Evolutionary conservation across 2,797 vertebrate genomes (phyloP).

Genomic region (Ibycter americanus): DNA sequence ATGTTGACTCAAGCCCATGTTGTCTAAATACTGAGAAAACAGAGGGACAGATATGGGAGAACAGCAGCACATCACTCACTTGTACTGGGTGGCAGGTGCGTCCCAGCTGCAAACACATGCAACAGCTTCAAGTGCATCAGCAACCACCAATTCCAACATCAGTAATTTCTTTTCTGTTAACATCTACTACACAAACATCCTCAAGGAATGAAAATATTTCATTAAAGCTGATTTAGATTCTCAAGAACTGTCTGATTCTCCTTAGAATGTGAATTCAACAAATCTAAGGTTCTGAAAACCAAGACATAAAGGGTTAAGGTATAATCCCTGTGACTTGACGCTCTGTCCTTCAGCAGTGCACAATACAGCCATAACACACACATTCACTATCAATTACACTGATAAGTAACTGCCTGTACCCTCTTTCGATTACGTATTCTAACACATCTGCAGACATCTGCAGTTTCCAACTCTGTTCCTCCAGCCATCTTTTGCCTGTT

Average conservation of each 20-base stretch:
- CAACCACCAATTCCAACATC: not conserved
- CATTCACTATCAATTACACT: not conserved
- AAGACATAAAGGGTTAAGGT: not conserved
- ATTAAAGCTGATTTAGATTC: not conserved
- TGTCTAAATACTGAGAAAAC: not conserved
- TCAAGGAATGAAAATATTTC: not conserved
- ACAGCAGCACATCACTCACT: not conserved
- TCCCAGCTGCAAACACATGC: not conserved
- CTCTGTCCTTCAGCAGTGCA: not conserved
- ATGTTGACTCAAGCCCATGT: fast-evolving
- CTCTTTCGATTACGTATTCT: not conserved
- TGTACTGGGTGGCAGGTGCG: not conserved
- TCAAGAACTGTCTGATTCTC: not conserved
- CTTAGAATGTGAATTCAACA: not conserved
- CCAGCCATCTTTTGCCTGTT: not conserved
- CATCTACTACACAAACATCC: not conserved
- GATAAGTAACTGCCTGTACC: not conserved
- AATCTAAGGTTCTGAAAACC: not conserved
- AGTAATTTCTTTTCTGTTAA: not conserved
- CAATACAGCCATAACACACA: fast-evolving
- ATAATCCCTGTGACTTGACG: not conserved
- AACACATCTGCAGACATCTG: not conserved
- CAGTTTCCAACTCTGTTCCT: not conserved
- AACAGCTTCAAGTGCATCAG: not conserved
- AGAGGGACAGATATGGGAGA: not conserved